A percentile compares a stretch with the other conserved stretches of the same genome.
phyloP scores from a whole-genome alignment of 2,113 vertebrate species.

The Falcunculus frontatus region DNA sequence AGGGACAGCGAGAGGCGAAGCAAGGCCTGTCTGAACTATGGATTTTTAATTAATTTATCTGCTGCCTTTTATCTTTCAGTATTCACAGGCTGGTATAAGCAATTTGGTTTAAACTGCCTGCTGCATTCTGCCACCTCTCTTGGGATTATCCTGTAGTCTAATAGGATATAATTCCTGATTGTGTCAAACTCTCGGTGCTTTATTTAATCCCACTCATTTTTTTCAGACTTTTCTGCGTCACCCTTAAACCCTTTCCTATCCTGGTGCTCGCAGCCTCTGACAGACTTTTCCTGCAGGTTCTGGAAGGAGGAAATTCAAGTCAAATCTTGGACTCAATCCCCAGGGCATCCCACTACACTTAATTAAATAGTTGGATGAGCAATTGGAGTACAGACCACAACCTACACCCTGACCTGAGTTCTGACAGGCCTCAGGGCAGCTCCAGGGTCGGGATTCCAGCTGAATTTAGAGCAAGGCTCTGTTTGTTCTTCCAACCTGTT shows the following conservation, averaged over 20 bases:
- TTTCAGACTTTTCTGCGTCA: not conserved
- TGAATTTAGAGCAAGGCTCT: not conserved
- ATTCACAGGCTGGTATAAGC: not conserved
- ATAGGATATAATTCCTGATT: constrained; percentile 16
- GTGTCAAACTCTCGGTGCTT: not conserved
- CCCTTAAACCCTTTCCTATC: not conserved
- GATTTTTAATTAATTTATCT: constrained; percentile 49
- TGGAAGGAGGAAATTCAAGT: not conserved
- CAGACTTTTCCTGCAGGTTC: not conserved
- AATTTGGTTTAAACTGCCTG: constrained; percentile 20
- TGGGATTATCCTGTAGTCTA: constrained; percentile 31
- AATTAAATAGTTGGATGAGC: not conserved
- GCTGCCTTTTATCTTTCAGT: constrained; percentile 13
- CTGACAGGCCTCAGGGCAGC: not conserved
- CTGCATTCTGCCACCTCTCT: constrained; percentile 22
- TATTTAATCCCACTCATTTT: not conserved
- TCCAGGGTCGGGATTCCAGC: not conserved
- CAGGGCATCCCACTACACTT: not conserved
- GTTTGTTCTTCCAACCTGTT: not conserved
- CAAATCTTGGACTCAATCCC: not conserved
- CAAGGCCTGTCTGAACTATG: not conserved
- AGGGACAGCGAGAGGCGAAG: not conserved
- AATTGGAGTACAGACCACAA: not conserved
- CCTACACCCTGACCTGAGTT: not conserved
- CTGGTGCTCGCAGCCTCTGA: not conserved